phyloP scores from a whole-genome alignment of 1,140 invertebrate species.

The Cydia splendana region DNA sequence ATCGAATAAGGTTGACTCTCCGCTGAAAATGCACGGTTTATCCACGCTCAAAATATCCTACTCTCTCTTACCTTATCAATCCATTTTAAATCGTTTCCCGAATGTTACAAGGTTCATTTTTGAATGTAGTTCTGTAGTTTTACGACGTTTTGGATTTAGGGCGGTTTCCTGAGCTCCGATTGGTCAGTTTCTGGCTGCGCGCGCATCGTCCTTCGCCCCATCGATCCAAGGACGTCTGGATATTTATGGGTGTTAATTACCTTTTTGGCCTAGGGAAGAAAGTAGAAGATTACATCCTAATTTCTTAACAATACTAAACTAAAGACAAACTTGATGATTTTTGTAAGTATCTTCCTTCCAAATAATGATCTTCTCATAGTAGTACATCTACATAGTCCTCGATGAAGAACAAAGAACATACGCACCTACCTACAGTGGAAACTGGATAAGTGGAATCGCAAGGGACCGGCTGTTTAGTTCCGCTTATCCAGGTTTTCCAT shows the following conservation, averaged over 20 bases:
- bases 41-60: not conserved
- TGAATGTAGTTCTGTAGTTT: not conserved
- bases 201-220: conserved; percentile 60
- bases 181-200: conserved; percentile 45
- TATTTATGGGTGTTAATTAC: conserved; percentile 35
- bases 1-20: not conserved
- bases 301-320: not conserved
- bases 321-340: no score
- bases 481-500: no score
- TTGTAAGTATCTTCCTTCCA: no score
- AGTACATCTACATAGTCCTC: no score
- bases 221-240: conserved; percentile 64
- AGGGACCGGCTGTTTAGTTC: no score
- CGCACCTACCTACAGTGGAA: no score
- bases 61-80: not conserved
- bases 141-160: not conserved
- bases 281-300: not conserved
- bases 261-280: not conserved
- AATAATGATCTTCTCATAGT: no score
- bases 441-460: no score
- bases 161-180: conserved; percentile 3
- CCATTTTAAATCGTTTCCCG: not conserved
- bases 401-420: no score
- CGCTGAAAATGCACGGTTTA: not conserved
- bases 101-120: not conserved